These are phyloP conservation scores for Mimumesa dahlbomi DNA, from an alignment of 2,888 invertebrate genomes.

Conservation along the genomic window DNA sequence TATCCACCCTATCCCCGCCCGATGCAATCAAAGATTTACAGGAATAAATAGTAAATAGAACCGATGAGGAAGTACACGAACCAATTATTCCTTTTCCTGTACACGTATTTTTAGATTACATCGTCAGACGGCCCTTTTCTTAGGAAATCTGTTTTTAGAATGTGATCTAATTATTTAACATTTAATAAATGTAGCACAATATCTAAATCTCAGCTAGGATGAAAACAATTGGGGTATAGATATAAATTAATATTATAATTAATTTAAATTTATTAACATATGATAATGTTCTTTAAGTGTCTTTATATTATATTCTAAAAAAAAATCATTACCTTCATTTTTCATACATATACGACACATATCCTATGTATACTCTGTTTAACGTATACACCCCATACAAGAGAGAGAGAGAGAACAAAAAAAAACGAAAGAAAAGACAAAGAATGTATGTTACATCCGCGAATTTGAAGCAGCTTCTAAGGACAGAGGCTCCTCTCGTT, in stretches of 20 bases:
- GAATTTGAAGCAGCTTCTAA: constrained; percentile 30
- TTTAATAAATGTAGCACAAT: too few species aligned
- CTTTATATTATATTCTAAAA: too few species aligned
- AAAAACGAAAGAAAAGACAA: background rate
- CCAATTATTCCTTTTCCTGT: constrained; percentile 41
- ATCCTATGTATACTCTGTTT: too few species aligned
- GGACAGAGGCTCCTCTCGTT: constrained; percentile 44
- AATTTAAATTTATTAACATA: too few species aligned
- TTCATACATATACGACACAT: too few species aligned
- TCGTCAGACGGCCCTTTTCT: background rate
- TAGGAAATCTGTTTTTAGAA: background rate
- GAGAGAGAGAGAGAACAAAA: background rate
- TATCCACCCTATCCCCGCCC: constrained; percentile 43
- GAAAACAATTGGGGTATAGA: too few species aligned
- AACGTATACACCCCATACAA: too few species aligned
- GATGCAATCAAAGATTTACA: constrained; percentile 50
- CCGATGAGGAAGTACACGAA: constrained; percentile 31
- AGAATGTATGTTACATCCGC: constrained; percentile 6
- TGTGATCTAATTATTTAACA: background rate
- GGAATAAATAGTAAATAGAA: constrained; percentile 48
- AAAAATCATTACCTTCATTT: too few species aligned
- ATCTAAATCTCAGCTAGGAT: too few species aligned
- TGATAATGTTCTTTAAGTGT: too few species aligned
- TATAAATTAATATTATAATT: too few species aligned
- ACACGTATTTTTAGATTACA: constrained; percentile 17